Conservation (phyloP, 1,140 invertebrate genomes). For the Lysiphlebus fabarum region DNA sequence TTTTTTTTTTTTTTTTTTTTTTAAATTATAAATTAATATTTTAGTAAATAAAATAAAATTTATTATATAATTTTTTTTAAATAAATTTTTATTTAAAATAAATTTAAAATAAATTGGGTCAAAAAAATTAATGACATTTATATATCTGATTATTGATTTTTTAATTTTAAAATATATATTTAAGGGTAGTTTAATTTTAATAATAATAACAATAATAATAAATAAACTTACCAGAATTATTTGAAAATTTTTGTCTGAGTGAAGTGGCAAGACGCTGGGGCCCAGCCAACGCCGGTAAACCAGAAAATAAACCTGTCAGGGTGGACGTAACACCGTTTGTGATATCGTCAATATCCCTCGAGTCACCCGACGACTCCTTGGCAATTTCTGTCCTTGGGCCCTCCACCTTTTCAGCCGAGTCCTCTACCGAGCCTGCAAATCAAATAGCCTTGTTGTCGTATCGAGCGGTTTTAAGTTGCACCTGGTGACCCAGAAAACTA, state of each 20-base stretch:
- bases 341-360: conserved; percentile 44
- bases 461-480: neutral
- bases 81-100: too few relatives aligned
- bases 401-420: conserved; percentile 55
- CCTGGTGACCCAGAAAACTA: conserved; percentile 4
- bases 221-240: conserved; percentile 51
- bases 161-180: neutral
- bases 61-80: too few relatives aligned
- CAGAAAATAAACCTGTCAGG: conserved; percentile 48
- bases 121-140: neutral
- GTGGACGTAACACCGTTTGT: conserved; percentile 42
- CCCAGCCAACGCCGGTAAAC: conserved; percentile 51
- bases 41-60: too few relatives aligned
- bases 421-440: conserved; percentile 46
- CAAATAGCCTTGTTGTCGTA: neutral
- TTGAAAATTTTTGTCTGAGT: conserved; percentile 50
- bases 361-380: conserved; percentile 52
- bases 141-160: neutral
- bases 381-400: conserved; percentile 49
- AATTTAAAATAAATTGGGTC: too few relatives aligned
- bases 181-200: neutral
- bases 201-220: conserved; percentile 10
- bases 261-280: conserved; percentile 53
- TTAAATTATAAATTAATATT: neutral
- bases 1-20: conserved; percentile 8